Evolutionary conservation across 2,797 vertebrate species (phyloP), one percentile per base, ranked within the genome.

Genomic region (Lagodon rhomboides): DNA sequence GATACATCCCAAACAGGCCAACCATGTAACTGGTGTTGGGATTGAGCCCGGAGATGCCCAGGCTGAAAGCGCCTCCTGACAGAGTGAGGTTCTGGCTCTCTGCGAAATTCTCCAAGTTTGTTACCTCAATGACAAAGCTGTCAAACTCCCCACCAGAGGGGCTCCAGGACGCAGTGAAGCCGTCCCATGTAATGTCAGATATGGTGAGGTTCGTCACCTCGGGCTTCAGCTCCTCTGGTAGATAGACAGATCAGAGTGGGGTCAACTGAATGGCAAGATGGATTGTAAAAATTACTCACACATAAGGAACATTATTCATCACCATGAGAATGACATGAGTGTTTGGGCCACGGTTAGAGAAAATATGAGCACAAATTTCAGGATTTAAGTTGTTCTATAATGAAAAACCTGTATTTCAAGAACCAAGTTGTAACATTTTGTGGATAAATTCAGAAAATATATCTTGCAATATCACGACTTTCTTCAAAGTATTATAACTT

Each of bases 101-200:
- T 43, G 92, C 90, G 0, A 94, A 84, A 56, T 91, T 91, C 66
- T 96, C 96, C 72, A 94, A 12, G 87, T 98, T 97, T 93, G 95
- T 95, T 93, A 99, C 95, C 94, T 98, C 96, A 89, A 98, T 86
- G 88, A 98, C 90, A 97, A 98, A 99, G 93, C 78, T 95, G 89
- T 98, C 96, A 95, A 94, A 99, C 63, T 92, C 93, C 77, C 94
- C 95, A 0, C 92, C 94, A 0, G 87, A 82, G 67, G 95, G 95
- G 20, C 82, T 96, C 98, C 98, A 99, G 92, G 95, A 95, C 80
- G 96, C 94, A 90, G 91, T 97, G 94, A 97, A 95, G 86, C 95
- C 90, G 89, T 96, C 95, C 96, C 97, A 97, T 90, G 94, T 95
- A 87, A 94, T 74, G 89, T 95, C 91, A 75, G 95, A 95, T 20